phyloP scores from a whole-genome alignment of 2,888 invertebrate species.

The Ligdia adustata region DNA sequence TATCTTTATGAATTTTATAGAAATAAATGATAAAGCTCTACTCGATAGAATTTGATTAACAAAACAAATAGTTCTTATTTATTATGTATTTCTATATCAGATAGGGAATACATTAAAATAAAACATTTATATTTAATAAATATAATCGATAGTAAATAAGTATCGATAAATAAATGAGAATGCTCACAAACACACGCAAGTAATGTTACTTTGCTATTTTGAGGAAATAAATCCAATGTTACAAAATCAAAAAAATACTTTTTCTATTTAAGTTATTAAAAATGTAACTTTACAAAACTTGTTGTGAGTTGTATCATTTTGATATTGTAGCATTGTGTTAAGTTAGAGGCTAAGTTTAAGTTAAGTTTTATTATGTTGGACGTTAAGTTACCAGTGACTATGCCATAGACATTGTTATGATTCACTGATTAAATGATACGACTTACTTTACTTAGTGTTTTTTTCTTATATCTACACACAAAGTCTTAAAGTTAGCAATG shows the following conservation, averaged over 20 bases:
- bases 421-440: constrained; percentile 75
- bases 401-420: constrained; percentile 80
- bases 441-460: constrained; percentile 40
- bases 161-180: neutral
- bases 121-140: neutral
- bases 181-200: constrained; percentile 12
- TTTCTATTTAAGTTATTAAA: no score
- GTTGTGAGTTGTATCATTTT: neutral
- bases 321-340: constrained; percentile 31
- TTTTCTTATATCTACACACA: no score
- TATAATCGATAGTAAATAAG: neutral
- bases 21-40: constrained; percentile 52
- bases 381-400: constrained; percentile 79
- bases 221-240: constrained; percentile 2
- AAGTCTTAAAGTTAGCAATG: no score
- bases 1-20: neutral
- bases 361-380: constrained; percentile 56
- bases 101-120: neutral
- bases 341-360: constrained; percentile 62
- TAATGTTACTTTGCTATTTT: constrained; percentile 6
- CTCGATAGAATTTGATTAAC: constrained; percentile 29
- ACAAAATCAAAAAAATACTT: constrained; percentile 12
- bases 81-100: constrained; percentile 1
- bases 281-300: no score
- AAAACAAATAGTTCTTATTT: constrained; percentile 3